phyloP scores from a whole-genome alignment of 2,888 invertebrate genomes.

The Hartigia nigra region DNA sequence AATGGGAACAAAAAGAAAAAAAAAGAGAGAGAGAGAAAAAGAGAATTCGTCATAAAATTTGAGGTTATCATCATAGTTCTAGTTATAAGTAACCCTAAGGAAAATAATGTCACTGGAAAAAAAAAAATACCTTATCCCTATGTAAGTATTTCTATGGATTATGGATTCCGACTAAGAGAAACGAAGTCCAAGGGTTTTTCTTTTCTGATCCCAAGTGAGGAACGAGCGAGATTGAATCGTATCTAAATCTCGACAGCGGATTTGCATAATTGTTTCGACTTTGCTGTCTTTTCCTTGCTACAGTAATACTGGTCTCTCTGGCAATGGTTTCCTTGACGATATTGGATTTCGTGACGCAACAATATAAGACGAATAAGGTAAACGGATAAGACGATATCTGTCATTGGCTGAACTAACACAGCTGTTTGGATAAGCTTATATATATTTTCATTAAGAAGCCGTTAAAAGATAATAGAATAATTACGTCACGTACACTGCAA shows the following conservation, averaged over 20 bases:
- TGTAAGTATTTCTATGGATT: not conserved
- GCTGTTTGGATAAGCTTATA: not conserved
- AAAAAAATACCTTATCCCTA: not conserved
- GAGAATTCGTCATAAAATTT: not conserved
- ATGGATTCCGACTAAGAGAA: not conserved
- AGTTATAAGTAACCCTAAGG: too few relatives aligned
- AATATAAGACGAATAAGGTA: slow-evolving; percentile 12
- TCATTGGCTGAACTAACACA: not conserved
- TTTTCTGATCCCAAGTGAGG: slow-evolving; percentile 12
- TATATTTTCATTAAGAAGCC: too few relatives aligned
- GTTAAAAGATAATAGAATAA: not conserved
- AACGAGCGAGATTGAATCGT: slow-evolving; percentile 45
- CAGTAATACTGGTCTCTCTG: slow-evolving; percentile 17
- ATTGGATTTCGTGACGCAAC: slow-evolving; percentile 43
- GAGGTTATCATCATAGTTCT: too few relatives aligned
- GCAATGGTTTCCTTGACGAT: slow-evolving; percentile 29
- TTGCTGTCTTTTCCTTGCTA: slow-evolving; percentile 34
- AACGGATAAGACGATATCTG: not conserved
- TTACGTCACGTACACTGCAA: not conserved
- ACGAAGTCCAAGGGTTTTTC: not conserved
- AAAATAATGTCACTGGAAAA: not conserved
- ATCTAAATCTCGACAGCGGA: slow-evolving; percentile 50
- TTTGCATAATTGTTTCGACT: slow-evolving; percentile 57
- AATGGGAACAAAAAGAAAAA: not conserved
- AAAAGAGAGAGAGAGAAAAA: too few relatives aligned